Conservation (phyloP, 2,113 vertebrate species). For the Martes martes region DNA sequence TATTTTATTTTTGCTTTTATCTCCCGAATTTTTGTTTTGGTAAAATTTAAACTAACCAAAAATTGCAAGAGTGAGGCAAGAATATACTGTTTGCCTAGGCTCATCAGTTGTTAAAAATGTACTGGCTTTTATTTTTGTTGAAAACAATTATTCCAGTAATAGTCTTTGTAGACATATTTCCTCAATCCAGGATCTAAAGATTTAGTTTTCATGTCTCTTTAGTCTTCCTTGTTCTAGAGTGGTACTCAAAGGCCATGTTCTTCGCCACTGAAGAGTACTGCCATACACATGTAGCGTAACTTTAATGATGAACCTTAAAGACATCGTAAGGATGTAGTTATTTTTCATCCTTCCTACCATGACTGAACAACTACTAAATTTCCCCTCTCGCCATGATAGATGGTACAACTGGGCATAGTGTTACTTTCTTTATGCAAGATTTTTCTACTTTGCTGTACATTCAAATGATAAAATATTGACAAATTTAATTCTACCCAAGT, state of each 20-base stretch:
- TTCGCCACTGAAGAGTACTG: background rate
- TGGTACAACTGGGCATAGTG: background rate
- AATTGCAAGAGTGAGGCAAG: background rate
- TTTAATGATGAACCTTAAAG: background rate
- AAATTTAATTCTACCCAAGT: background rate
- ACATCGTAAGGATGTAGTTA: background rate
- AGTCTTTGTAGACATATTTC: background rate
- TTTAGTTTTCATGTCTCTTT: background rate
- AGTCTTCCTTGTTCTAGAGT: background rate
- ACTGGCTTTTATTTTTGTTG: background rate
- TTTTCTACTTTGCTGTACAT: background rate
- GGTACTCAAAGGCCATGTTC: background rate
- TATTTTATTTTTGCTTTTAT: background rate
- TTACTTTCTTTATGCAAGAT: background rate
- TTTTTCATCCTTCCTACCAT: background rate
- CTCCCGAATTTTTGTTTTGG: background rate
- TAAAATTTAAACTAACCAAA: background rate
- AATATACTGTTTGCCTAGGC: background rate
- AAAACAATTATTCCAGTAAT: background rate
- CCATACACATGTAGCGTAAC: background rate
- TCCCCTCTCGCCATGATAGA: background rate
- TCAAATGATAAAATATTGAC: background rate
- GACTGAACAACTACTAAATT: background rate
- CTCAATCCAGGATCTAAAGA: background rate
- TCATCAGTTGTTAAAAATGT: background rate